Conservation (phyloP, 2,797 vertebrate genomes). For the Okamejei kenojei region DNA sequence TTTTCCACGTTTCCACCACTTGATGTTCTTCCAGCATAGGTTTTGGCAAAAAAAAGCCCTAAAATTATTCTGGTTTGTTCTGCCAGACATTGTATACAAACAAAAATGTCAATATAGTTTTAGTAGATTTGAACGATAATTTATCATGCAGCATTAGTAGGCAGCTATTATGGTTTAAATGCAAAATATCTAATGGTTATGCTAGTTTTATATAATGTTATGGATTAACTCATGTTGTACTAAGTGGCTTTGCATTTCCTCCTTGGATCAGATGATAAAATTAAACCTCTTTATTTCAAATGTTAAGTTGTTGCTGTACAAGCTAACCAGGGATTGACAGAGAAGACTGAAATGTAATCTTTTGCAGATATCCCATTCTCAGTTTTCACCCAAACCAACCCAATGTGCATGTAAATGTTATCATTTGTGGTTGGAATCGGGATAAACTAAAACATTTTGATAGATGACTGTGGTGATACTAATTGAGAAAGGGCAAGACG, state of each 20-base stretch:
- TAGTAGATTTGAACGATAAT: neutral
- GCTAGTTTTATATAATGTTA: neutral
- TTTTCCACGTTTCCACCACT: slow-evolving; percentile 41
- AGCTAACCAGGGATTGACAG: no score
- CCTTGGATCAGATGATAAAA: neutral
- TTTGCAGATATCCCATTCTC: no score
- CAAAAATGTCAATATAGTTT: slow-evolving; percentile 2
- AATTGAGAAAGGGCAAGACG: no score
- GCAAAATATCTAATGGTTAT: neutral
- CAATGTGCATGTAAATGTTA: no score
- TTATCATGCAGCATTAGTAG: neutral
- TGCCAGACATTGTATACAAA: slow-evolving; percentile 11
- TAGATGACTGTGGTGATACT: no score
- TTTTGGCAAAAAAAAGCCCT: slow-evolving; percentile 17
- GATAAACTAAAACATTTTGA: no score
- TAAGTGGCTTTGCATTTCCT: no score
- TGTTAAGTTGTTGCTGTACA: neutral
- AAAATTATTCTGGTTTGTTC: slow-evolving; percentile 28
- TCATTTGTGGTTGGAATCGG: no score
- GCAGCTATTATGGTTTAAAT: slow-evolving; percentile 13
- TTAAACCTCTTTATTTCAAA: neutral
- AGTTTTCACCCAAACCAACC: no score
- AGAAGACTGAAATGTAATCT: no score
- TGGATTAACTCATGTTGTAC: neutral
- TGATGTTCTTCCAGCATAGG: slow-evolving; percentile 37